Conservation (phyloP, 2,113 vertebrate species). For the Dicrurus megarhynchus region DNA sequence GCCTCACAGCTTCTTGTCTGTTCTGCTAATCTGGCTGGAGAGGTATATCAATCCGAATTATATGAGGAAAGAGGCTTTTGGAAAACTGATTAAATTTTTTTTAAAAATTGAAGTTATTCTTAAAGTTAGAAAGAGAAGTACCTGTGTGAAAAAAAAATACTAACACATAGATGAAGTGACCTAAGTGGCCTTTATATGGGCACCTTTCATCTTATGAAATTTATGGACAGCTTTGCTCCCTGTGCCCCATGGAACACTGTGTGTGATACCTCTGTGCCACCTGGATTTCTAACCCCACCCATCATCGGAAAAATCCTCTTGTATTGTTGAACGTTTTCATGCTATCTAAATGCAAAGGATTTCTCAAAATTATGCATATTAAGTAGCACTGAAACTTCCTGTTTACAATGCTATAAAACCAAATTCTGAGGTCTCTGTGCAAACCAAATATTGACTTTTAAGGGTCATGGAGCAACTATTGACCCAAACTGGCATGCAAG, state of each 20-base stretch:
- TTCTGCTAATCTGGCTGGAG: neutral
- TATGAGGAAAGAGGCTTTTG: neutral
- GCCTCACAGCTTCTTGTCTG: neutral
- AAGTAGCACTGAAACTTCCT: conserved; percentile 8
- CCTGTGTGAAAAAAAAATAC: neutral
- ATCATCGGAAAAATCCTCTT: neutral
- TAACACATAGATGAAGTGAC: neutral
- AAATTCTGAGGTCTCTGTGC: neutral
- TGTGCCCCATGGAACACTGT: accelerated
- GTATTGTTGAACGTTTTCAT: neutral
- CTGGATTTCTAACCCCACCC: neutral
- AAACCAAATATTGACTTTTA: conserved; percentile 37
- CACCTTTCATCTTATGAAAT: neutral
- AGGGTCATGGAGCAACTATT: neutral
- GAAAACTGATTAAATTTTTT: neutral
- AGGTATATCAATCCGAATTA: neutral
- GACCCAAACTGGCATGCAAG: conserved; percentile 1
- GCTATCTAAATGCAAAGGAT: neutral
- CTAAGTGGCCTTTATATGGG: neutral
- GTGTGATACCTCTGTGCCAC: neutral
- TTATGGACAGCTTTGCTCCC: neutral
- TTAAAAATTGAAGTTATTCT: neutral
- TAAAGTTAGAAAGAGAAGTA: neutral
- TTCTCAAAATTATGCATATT: neutral
- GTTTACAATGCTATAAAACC: neutral